A percentile compares a stretch with the other conserved stretches of the same genome.
Conservation (phyloP, 2,888 invertebrate species). For the Drosophila demipolita region DNA sequence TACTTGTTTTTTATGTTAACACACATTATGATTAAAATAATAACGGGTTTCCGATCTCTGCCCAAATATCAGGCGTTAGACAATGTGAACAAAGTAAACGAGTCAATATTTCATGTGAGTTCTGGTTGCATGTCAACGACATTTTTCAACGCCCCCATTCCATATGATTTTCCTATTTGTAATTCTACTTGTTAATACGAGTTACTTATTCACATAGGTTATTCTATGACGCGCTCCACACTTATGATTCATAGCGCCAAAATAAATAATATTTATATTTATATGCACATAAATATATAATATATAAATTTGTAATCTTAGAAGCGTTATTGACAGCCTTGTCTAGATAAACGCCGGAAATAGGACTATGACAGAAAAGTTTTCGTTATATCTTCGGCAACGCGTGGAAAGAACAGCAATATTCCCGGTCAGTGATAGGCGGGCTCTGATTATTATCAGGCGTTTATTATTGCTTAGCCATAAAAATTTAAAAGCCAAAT, state of each 20-base stretch:
- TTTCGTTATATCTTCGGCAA: conserved; percentile 25
- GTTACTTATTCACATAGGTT: neutral
- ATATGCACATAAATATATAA: conserved; percentile 9
- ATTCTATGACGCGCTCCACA: neutral
- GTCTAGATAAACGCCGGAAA: conserved; percentile 48
- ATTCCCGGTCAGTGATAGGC: conserved; percentile 47
- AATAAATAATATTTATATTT: neutral
- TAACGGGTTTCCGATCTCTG: conserved; percentile 40
- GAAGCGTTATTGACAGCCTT: conserved; percentile 46
- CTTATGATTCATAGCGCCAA: neutral
- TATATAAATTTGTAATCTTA: conserved; percentile 44
- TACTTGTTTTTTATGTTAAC: neutral
- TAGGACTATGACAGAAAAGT: conserved; percentile 17
- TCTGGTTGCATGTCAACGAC: conserved; percentile 10
- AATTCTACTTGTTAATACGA: neutral
- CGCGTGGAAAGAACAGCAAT: conserved; percentile 14
- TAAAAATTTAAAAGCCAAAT: neutral
- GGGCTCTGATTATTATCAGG: conserved; percentile 51
- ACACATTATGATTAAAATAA: conserved; percentile 36
- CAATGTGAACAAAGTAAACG: conserved; percentile 20
- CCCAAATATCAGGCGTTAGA: conserved; percentile 34
- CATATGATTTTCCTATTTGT: neutral
- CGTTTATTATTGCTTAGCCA: conserved; percentile 60
- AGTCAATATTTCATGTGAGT: neutral
- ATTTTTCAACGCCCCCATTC: neutral